Evolutionary conservation across 2,113 vertebrate species (phyloP), one percentile per base, ranked within the genome.

Genomic region (Ciconia stormi): DNA sequence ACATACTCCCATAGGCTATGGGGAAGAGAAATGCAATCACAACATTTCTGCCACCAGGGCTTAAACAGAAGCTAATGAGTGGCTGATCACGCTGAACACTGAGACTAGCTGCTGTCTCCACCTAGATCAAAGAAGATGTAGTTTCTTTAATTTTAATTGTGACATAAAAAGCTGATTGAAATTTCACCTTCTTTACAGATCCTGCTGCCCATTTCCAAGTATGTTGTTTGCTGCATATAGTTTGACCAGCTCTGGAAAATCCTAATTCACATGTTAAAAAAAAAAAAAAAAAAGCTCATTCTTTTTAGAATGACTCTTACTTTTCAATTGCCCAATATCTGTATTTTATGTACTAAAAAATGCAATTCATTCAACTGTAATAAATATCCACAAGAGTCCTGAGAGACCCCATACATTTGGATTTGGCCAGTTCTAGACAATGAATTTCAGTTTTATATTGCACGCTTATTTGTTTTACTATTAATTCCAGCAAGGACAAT

Each of bases 401-500:
- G 72, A 84, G 87, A 85, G 72, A 79, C 42, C 25, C 61, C 46
- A 56, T n/a, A 6, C 25, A 19, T 82, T 80, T 92, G 74, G 62
- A 79, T 44, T 47, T 82, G 50, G 69, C 38, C 72, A 82, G 61
- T 71, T 46, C 40, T 46, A 69, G 42, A 82, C 78, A 82, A 59
- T 53, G 78, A 90, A 92, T 95, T 84, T 74, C 69, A 78, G 70
- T 70, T 96, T 92, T 61, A 90, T 81, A 94, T 65, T 27, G 55
- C 79, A 92, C 84, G 53, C 65, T 86, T 87, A 67, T 89, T 97
- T 95, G 83, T 83, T 97, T 96, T 53, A 66, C 85, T 93, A 92
- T 92, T 93, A 92, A 94, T 94, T 95, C 81, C 52, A 95, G 84
- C 69, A 82, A 90, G 90, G 78, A 93, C 92, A 96, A 97, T 78